Percentiles rank a stretch among this genome's conserved stretches.
These are phyloP conservation scores for Rhodinocichla rosea DNA, from an alignment of 2,113 vertebrate genomes.

Conservation along the genomic window DNA sequence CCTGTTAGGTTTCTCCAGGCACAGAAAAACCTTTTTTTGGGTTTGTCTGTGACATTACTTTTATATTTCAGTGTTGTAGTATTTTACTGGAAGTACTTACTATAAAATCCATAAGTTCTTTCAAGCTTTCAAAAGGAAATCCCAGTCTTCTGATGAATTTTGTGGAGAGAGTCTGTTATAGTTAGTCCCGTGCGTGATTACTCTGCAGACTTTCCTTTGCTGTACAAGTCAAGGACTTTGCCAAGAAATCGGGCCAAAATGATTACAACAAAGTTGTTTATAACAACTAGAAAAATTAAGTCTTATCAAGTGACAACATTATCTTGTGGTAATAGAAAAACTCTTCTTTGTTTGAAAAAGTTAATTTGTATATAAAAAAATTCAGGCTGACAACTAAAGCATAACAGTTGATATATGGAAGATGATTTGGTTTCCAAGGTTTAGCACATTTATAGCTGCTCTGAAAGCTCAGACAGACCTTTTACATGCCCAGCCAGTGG, in stretches of 20 bases:
- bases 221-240: not conserved
- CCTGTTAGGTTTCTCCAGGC: not conserved
- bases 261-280: constrained; percentile 5
- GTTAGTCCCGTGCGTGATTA: not conserved
- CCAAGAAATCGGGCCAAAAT: not conserved
- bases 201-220: not conserved
- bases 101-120: not conserved
- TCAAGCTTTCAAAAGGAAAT: not conserved
- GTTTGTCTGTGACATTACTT: not conserved
- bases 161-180: not conserved
- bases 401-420: not conserved
- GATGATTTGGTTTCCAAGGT: not conserved
- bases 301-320: not conserved
- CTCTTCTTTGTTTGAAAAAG: not conserved
- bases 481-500: not conserved
- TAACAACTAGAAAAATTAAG: not conserved
- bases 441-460: not conserved
- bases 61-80: not conserved
- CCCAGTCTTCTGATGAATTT: not conserved
- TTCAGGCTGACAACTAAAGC: not conserved
- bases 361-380: not conserved
- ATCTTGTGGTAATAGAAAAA: not conserved
- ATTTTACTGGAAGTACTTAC: not conserved
- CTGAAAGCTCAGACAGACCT: not conserved
- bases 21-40: not conserved